Evolutionary conservation across 2,888 invertebrate species (phyloP), one percentile per base, ranked within the genome.

Genomic region (Eledone cirrhosa): DNA sequence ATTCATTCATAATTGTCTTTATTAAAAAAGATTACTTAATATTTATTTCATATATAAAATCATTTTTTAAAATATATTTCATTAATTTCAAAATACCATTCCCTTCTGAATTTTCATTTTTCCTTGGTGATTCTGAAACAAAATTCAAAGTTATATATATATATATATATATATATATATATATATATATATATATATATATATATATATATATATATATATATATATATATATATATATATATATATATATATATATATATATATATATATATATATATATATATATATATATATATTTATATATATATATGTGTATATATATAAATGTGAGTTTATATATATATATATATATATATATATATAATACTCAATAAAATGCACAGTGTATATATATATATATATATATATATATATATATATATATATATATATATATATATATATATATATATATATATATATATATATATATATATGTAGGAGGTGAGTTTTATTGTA

Each of bases 341-440:
- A 14, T 59, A 59, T 7, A 59, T 59, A 59, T 3, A 59, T 59
- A 59, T 7, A 59, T 59, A 59, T 7, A 59, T 59, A 16, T 13
- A 59, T 59, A 59, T 59, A 2, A 59, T 59, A 0, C 8, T 59
- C 22, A 0, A 13, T 7, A 59, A 3, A 5, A 13, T 13, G 59
- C 8, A n/a, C 16, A n/a, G 24, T 0, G 24, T 22, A 11, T 11
- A 59, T 1, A 11, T 0, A 59, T 59, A 22, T 22, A 14, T 22
- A 19, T 19, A 22, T 53, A 53, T 1, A 53, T 53, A 53, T 53
- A 53, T 53, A 53, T 53, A 53, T 53, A 53, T 53, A 53, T 53
- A 53, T 53, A 53, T 53, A 53, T 53, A 53, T 53, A 53, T 53
- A 53, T 53, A 53, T 53, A 53, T 53, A 53, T 53, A 53, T 53